A percentile compares a stretch with the other conserved stretches of the same genome.
These are phyloP conservation scores for Saguinus midas DNA, from an alignment of 2,113 vertebrate species.

Conservation along the genomic window DNA sequence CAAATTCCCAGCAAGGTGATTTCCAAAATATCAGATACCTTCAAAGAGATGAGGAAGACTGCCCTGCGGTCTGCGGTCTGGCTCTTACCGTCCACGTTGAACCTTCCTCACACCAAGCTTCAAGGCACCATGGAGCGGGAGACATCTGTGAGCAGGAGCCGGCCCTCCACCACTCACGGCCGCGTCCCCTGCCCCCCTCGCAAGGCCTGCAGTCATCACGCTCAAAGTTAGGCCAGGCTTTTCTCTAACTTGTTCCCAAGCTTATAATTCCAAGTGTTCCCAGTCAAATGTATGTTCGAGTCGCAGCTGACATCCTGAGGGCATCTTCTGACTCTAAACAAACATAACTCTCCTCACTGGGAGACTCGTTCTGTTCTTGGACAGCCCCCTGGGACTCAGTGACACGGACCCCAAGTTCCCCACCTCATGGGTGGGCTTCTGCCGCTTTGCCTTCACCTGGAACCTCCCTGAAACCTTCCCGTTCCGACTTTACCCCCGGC, in stretches of 20 bases:
- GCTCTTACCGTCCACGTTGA: not conserved
- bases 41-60: not conserved
- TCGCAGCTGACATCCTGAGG: not conserved
- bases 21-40: not conserved
- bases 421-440: not conserved
- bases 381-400: fast-evolving
- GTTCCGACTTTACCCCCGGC: fast-evolving
- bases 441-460: not conserved
- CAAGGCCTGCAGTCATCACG: fast-evolving
- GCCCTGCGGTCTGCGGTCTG: too few relatives aligned
- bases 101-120: not conserved
- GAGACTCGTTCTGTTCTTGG: not conserved
- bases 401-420: too few relatives aligned
- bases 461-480: not conserved
- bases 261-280: not conserved
- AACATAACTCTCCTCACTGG: fast-evolving
- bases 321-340: not conserved
- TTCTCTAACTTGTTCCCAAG: not conserved
- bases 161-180: not conserved
- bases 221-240: not conserved
- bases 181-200: fast-evolving
- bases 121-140: fast-evolving
- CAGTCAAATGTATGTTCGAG: too few relatives aligned
- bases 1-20: not conserved
- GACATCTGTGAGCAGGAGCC: too few relatives aligned